Base-by-base conservation (phyloP, 2,888 invertebrate genomes). In the Scaptodrosophila latifasciaeformis region DNA sequence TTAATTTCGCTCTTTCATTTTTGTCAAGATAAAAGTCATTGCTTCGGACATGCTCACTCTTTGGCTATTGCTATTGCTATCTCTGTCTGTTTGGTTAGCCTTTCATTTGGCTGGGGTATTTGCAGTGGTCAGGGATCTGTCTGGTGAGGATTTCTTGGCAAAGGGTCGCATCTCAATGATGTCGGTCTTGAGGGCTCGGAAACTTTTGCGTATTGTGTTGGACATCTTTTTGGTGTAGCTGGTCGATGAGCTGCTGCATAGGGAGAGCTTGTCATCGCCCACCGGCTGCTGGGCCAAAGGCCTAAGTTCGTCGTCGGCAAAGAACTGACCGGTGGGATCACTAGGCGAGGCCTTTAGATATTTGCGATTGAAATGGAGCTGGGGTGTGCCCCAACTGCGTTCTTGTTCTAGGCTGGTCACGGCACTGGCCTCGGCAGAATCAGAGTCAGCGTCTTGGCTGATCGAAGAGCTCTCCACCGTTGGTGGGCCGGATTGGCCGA, bases 381-480 rank as follows among this genome's bases (percentile, higher is more conserved):
- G 85, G 2, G 85, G 85, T 7, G 85, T 85, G 18, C 85, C 84
- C 85, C 85, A 85, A 27, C 83, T 85, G 27, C 84, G 83, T 24
- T 76, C 82, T 19, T 82, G 45, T 19, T 72, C 72, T 44, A 42
- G 7, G 5, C 67, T 29, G 60, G 65, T 80, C 74, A 39, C 72
- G 15, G 64, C 64, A 68, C 74, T 75, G 43, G 67, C 75, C 17
- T 82, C 83, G 1, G 70, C 66, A 15, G 77, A 67, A 24, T 62
- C 65, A 18, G 35, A 40, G 7, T 40, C 43, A 21, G 6, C 45
- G 39, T 53, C 10, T 49, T 54, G 43, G 40, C 44, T 7, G 51
- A n/a, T 17, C 19, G 44, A 5, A 10, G 9, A 5, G 2, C 15
- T 37, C 3, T 15, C 2, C 1, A 18, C 15, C 10, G 27, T n/a